Percentiles rank a stretch among this genome's conserved stretches.
Conservation (phyloP, 2,113 vertebrate species). For the Cyanoderma ruficeps region DNA sequence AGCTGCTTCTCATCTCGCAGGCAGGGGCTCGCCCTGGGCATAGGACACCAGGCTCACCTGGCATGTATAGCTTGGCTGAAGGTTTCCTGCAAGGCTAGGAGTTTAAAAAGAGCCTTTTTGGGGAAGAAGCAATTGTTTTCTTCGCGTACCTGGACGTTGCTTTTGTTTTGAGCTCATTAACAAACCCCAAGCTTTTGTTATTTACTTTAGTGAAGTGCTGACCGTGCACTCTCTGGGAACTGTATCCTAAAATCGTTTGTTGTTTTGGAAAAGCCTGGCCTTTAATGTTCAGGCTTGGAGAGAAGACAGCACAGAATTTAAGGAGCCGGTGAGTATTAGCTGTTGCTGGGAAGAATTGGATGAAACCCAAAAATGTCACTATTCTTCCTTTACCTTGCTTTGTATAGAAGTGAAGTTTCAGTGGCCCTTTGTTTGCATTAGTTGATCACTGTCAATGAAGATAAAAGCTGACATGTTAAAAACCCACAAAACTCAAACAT, state of each 20-base stretch:
- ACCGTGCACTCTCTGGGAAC: background rate
- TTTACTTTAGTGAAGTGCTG: constrained; percentile 27
- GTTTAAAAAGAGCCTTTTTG: background rate
- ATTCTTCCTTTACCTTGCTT: constrained; percentile 40
- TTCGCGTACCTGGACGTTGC: background rate
- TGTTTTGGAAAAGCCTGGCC: constrained; percentile 23
- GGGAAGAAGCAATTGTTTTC: background rate
- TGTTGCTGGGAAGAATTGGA: constrained; percentile 57
- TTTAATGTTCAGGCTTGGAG: constrained; percentile 2
- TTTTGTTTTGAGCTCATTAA: constrained; percentile 28
- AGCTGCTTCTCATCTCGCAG: background rate
- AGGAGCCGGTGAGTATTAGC: constrained; percentile 14
- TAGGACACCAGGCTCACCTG: background rate
- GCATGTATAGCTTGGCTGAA: background rate
- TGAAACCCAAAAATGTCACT: constrained; percentile 48
- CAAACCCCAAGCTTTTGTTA: constrained; percentile 2
- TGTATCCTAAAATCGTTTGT: constrained; percentile 13
- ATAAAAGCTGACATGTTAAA: constrained; percentile 38
- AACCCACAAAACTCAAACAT: background rate
- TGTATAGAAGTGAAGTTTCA: constrained; percentile 35
- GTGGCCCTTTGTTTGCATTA: constrained; percentile 56
- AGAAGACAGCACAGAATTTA: background rate
- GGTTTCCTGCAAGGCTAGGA: background rate
- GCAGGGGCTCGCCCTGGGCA: rapidly evolving
- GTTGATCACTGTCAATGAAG: constrained; percentile 41